Conservation (phyloP, 1,140 invertebrate genomes). For the Carcinoscorpius rotundicauda region DNA sequence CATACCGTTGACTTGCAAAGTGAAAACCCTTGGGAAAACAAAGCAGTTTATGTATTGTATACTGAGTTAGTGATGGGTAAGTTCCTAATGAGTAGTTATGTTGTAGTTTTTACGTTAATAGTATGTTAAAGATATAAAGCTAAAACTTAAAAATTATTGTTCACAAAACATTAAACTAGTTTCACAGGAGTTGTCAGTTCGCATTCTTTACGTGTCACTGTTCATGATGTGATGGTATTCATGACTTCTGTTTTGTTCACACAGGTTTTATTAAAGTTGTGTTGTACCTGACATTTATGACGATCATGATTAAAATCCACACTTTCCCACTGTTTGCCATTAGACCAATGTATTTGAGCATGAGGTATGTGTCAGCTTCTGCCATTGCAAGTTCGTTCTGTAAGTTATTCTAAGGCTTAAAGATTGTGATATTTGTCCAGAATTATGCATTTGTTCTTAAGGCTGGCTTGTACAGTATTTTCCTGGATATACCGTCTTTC, state of each 20-base stretch:
- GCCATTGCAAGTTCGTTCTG: background rate
- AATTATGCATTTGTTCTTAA: background rate
- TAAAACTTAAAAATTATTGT: slow-evolving; percentile 10
- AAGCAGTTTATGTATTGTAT: slow-evolving; percentile 93
- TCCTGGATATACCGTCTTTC: no score
- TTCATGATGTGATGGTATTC: background rate
- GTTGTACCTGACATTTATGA: slow-evolving; percentile 85
- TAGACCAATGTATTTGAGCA: slow-evolving; percentile 96
- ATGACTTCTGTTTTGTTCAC: slow-evolving; percentile 2
- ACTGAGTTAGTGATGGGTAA: slow-evolving; percentile 92
- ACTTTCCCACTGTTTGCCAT: slow-evolving; percentile 97
- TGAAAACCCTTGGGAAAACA: slow-evolving; percentile 98
- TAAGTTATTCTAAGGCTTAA: background rate
- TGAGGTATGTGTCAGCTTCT: slow-evolving; percentile 47
- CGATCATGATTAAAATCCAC: slow-evolving; percentile 94
- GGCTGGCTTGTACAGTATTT: slow-evolving; percentile 1
- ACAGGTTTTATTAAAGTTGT: slow-evolving; percentile 55
- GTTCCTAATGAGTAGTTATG: slow-evolving; percentile 23
- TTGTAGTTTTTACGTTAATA: background rate
- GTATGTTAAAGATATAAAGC: background rate
- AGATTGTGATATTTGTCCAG: no score
- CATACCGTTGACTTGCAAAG: slow-evolving; percentile 88
- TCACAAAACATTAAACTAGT: background rate
- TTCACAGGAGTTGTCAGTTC: no score
- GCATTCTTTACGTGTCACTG: background rate